Base-by-base conservation (phyloP, 2,888 invertebrate genomes). In the Callyntrura sp. region DNA sequence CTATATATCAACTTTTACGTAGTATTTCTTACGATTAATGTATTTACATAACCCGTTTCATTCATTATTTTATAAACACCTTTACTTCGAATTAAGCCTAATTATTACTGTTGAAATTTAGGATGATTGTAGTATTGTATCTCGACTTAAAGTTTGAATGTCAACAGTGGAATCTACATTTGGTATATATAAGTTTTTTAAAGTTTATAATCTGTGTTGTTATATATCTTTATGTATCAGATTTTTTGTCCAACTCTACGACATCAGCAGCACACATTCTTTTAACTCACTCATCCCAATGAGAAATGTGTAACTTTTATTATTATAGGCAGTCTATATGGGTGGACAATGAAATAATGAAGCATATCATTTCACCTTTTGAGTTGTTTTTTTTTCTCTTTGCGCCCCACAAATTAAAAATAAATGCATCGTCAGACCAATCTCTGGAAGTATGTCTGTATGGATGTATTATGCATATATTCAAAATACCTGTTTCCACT, bases 151-250 rank as follows among this genome's bases (percentile, higher is more conserved):
- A 68, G 65, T 68, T 70, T 43, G 70, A 70, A 70, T 70, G 70
- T 70, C 70, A 70, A 70, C 70, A 70, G 43, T 70, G 70, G 70
- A 70, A 70, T 70, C 70, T 70, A 70, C 43, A 70, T 70, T 70
- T 70, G 70, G 70, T 70, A 43, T 43, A 43, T 43, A 35, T 35
- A 35, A 70, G 11, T 65, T 65, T 65, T 20, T 1, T 51, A 11
- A n/a, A 51, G n/a, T 51, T 6, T 17, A 60, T 60, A 23, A 60
- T 60, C 60, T 60, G 60, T 60, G 23, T 60, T 14, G 62, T 65
- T 14, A 1, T 28, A 25, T 35, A 14, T 65, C 9, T 65, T 12
- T 35, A 65, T 65, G 35, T 65, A 65, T 65, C 28, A 12, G 28
- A 65, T 65, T n/a, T 35, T 28, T 55, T 55, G 17, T 23, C 20